Percentiles rank a stretch among this genome's conserved stretches.
Conservation (phyloP, 1,140 invertebrate genomes). For the Heliconius melpomene region DNA sequence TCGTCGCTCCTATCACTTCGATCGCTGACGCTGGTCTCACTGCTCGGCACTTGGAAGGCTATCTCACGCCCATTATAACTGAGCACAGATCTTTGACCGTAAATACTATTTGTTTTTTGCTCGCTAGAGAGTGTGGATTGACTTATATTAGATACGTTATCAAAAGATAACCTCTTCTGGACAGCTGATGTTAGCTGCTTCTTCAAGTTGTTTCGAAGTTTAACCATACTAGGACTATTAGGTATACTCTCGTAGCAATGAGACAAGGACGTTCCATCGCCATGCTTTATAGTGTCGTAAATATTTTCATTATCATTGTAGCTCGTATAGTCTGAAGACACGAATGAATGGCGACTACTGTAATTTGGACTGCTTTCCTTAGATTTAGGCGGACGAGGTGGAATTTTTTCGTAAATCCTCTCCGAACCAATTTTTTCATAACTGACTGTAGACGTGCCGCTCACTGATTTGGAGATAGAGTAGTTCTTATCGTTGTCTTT, state of each 20-base stretch:
- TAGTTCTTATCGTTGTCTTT: constrained; percentile 62
- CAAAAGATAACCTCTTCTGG: constrained; percentile 71
- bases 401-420: constrained; percentile 78
- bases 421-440: constrained; percentile 78
- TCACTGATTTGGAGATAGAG: constrained; percentile 71
- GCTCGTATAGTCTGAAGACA: constrained; percentile 68
- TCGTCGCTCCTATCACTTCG: constrained; percentile 84
- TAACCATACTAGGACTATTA: constrained; percentile 75
- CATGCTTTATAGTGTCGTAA: constrained; percentile 83
- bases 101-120: constrained; percentile 85
- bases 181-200: constrained; percentile 61
- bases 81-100: constrained; percentile 81
- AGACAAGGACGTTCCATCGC: constrained; percentile 74
- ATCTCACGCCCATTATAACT: constrained; percentile 80
- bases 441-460: constrained; percentile 74
- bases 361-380: constrained; percentile 66
- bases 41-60: constrained; percentile 75
- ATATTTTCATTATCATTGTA: constrained; percentile 81
- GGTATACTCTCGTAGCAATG: constrained; percentile 83
- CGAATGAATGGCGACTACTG: constrained; percentile 64
- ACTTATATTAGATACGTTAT: constrained; percentile 77
- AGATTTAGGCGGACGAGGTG: constrained; percentile 53
- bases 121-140: constrained; percentile 84
- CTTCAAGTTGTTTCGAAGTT: constrained; percentile 65
- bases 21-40: constrained; percentile 78